Evolutionary conservation across 2,888 invertebrate species (phyloP).

Genomic region (Acrobeloides nanus): DNA sequence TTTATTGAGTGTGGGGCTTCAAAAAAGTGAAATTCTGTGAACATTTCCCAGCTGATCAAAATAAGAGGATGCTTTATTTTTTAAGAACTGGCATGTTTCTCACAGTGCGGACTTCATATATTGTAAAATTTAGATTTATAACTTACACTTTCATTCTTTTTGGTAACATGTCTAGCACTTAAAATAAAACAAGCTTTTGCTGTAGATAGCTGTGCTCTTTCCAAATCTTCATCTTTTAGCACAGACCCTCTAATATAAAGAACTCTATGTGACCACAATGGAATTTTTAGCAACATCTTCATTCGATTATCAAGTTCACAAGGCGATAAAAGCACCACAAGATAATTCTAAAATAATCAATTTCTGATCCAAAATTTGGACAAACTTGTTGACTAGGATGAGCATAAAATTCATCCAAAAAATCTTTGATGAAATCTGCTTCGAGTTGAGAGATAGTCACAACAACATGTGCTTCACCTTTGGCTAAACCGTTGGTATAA

Average conservation of each 20-base stretch:
- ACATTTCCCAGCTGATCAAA: too few species aligned
- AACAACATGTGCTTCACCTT: slow-evolving; percentile 93
- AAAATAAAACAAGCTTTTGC: slow-evolving; percentile 94
- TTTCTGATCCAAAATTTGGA: neutral
- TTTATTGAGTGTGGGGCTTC: too few species aligned
- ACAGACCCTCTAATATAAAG: slow-evolving; percentile 95
- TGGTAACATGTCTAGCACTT: too few species aligned
- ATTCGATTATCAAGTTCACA: slow-evolving; percentile 95
- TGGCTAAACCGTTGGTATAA: slow-evolving; percentile 76
- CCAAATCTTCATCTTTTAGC: slow-evolving; percentile 81
- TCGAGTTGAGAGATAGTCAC: slow-evolving; percentile 76
- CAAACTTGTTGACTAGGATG: too few species aligned
- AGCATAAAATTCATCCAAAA: too few species aligned
- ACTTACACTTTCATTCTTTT: too few species aligned
- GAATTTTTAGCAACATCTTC: slow-evolving; percentile 89
- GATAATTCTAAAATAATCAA: slow-evolving; percentile 68
- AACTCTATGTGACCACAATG: slow-evolving; percentile 92
- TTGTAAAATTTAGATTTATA: too few species aligned
- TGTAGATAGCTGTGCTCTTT: slow-evolving; percentile 88
- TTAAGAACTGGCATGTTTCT: too few species aligned
- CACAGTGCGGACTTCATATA: too few species aligned
- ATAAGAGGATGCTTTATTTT: too few species aligned
- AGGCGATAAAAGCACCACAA: slow-evolving; percentile 90
- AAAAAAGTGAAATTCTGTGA: neutral
- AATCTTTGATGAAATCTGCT: slow-evolving; percentile 96